A percentile compares a stretch with the other conserved stretches of the same genome.
phyloP scores from a whole-genome alignment of 1,140 invertebrate species.

The Whitmania pigra region DNA sequence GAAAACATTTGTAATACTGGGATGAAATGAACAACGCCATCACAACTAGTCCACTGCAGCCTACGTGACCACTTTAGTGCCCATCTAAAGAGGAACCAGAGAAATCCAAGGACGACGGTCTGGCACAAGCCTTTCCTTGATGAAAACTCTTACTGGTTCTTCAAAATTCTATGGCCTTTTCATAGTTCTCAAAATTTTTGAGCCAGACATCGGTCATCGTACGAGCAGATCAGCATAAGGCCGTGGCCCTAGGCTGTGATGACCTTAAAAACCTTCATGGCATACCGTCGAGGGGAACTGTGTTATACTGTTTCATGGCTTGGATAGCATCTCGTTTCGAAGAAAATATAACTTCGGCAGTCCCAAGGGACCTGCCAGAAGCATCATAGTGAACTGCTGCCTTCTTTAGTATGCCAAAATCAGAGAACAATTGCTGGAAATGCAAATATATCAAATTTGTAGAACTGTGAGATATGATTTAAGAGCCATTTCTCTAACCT shows the following conservation, averaged over 20 bases:
- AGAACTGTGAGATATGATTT: not conserved
- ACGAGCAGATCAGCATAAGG: not conserved
- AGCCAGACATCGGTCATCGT: not conserved
- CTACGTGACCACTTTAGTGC: not conserved
- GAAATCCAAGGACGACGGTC: not conserved
- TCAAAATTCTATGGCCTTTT: not conserved
- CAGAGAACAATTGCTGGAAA: slow-evolving; percentile 76
- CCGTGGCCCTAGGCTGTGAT: not conserved
- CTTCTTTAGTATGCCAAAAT: slow-evolving; percentile 84
- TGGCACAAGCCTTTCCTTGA: not conserved
- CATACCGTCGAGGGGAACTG: slow-evolving; percentile 81
- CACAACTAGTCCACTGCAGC: slow-evolving; percentile 5
- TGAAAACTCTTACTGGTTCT: slow-evolving; percentile 7
- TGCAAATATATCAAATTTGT: slow-evolving; percentile 20
- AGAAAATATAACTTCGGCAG: slow-evolving; percentile 91
- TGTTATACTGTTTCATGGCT: slow-evolving; percentile 95
- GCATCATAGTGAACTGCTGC: slow-evolving; percentile 92
- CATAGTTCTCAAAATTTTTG: not conserved
- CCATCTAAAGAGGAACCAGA: not conserved
- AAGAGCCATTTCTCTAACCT: slow-evolving; percentile 1
- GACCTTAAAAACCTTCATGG: slow-evolving; percentile 7
- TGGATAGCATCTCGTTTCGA: slow-evolving; percentile 76
- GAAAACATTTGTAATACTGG: not conserved
- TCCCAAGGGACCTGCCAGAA: slow-evolving; percentile 85
- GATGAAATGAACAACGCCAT: slow-evolving; percentile 1